Evolutionary conservation across 2,888 invertebrate species (phyloP), one percentile per base, ranked within the genome.

Genomic region (Mimumesa dahlbomi): DNA sequence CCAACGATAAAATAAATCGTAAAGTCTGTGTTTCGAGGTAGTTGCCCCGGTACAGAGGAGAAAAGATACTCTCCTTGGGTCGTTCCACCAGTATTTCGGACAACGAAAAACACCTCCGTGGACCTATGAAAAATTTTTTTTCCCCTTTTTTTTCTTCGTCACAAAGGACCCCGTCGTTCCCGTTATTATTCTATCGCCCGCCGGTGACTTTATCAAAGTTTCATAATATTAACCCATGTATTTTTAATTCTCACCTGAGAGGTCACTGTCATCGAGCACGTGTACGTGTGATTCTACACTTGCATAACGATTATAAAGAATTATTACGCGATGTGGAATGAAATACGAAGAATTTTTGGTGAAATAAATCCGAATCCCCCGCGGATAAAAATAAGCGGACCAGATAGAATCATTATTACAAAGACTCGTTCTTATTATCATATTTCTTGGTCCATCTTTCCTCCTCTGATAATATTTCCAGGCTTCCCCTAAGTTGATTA

Each of bases 1-100:
- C 36, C 31, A 29, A 19, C 49, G 48, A 58, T 71, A 54, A 70
- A 70, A 63, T 63, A 63, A 58, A 50, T 70, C 71, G 42, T 36
- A 21, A 48, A 25, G 38, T 29, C 36, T 49, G 48, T 21, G 46
- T 68, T 68, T 59, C 21, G 22, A 31, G 18, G 29, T 42, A 38
- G 48, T 36, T 40, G 34, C 52, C 48, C 21, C 21, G 31, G 34
- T 36, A 49, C 31, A 40, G 25, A 25, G 6, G 19, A 34, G 16
- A 16, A 9, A 7, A 16, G 40, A 14, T 6, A 11, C 42, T 29
- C 53, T 49, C 2, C 34, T 49, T 21, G 31, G 36, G 59, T 68
- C 58, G 49, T 53, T 69, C 19, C 22, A 3, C 29, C 21, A 49
- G 25, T 56, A 43, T 58, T 58, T 67, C 49, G 36, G 29, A 21